Percentiles rank a stretch among this genome's conserved stretches.
Evolutionary conservation across 2,888 invertebrate species (phyloP).

Genomic region (Bugula neritina): DNA sequence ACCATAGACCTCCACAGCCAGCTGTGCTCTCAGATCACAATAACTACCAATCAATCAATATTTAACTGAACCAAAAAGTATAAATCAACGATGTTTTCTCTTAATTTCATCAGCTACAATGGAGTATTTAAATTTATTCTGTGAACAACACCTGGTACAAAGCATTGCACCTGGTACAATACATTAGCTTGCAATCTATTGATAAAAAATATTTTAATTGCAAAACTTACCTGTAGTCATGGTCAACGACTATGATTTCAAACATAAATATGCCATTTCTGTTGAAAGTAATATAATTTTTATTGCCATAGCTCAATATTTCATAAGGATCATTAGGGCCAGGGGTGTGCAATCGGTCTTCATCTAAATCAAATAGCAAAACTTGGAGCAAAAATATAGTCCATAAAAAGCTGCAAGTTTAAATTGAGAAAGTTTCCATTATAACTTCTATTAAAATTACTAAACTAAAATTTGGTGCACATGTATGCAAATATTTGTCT

Average conservation of each 20-base stretch:
- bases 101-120: not conserved
- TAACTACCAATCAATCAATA: not conserved
- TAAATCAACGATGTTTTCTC: not conserved
- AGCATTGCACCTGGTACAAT: not conserved
- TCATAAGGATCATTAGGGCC: slow-evolving; percentile 18
- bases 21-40: slow-evolving; percentile 20
- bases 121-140: too few relatives aligned
- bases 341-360: not conserved
- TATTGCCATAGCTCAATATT: slow-evolving; percentile 12
- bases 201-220: too few relatives aligned
- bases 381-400: too few relatives aligned
- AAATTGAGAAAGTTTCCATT: too few relatives aligned
- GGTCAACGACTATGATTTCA: slow-evolving; percentile 25
- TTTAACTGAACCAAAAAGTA: not conserved
- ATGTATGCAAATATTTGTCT: too few relatives aligned
- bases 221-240: slow-evolving; percentile 25
- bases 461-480: too few relatives aligned
- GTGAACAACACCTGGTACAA: not conserved
- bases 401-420: too few relatives aligned
- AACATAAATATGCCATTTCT: slow-evolving; percentile 22
- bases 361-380: not conserved
- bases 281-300: slow-evolving; percentile 23
- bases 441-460: too few relatives aligned
- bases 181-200: too few relatives aligned
- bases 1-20: slow-evolving; percentile 24